Evolutionary conservation across 1,140 invertebrate genomes (phyloP).

Genomic region (Nixonia krombeini): DNA sequence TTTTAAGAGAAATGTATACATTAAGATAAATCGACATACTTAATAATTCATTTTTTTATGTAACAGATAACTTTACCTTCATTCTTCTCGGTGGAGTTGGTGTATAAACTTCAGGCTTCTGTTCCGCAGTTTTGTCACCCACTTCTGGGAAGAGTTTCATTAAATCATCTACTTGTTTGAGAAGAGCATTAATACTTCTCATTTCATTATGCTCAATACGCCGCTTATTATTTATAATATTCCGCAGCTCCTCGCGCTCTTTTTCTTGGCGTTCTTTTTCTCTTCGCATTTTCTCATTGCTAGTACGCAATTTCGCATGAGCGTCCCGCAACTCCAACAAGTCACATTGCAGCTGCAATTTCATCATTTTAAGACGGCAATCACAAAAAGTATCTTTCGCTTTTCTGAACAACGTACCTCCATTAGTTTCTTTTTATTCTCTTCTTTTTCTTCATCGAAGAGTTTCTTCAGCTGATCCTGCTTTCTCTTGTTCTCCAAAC

Average conservation of each 20-base stretch:
- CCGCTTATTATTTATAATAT: constrained; percentile 70
- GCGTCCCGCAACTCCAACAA: constrained; percentile 89
- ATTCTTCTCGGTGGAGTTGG: constrained; percentile 74
- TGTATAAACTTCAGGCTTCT: constrained; percentile 61
- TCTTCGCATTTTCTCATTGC: constrained; percentile 89
- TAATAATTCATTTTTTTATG: too few species aligned
- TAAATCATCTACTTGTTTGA: constrained; percentile 84
- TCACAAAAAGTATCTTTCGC: not conserved
- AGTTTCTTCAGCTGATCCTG: constrained; percentile 87
- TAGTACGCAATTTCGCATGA: constrained; percentile 91
- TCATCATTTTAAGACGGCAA: not conserved
- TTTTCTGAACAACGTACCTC: too few species aligned
- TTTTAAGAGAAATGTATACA: too few species aligned
- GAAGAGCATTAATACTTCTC: constrained; percentile 77
- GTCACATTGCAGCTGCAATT: constrained; percentile 86
- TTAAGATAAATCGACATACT: not conserved
- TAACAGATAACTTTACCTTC: too few species aligned
- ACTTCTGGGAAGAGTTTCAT: constrained; percentile 81
- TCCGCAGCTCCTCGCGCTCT: constrained; percentile 81
- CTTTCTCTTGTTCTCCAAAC: constrained; percentile 87
- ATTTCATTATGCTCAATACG: constrained; percentile 77
- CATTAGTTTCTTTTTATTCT: constrained; percentile 86
- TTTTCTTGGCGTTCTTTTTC: constrained; percentile 89
- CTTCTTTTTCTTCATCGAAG: constrained; percentile 90
- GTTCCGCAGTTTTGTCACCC: constrained; percentile 54